Percentiles rank a stretch among this genome's conserved stretches.
phyloP scores from a whole-genome alignment of 92 coral and sea anemone genomes.

The Muricea muricata region DNA sequence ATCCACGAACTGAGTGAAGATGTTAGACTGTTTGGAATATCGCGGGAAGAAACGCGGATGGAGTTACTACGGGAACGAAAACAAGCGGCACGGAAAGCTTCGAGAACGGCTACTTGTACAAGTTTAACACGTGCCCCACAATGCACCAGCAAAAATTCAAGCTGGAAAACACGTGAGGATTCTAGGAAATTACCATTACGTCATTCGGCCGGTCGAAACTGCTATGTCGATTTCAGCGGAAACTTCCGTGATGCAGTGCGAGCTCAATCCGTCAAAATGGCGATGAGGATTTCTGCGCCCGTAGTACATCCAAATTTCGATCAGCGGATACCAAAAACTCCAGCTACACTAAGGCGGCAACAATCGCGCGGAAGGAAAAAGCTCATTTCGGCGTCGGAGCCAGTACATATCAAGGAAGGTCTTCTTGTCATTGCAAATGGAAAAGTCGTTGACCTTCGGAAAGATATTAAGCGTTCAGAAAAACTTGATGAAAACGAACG shows the following conservation, averaged over 20 bases:
- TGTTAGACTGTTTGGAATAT: slow-evolving; percentile 12
- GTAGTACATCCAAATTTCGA: background rate
- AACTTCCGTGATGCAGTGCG: slow-evolving; percentile 21
- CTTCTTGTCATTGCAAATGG: slow-evolving; percentile 37
- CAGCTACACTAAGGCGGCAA: background rate
- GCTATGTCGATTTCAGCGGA: slow-evolving; percentile 32
- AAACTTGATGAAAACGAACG: background rate
- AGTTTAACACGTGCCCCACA: background rate
- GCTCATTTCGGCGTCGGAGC: background rate
- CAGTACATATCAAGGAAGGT: slow-evolving; percentile 24
- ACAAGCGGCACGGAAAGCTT: background rate
- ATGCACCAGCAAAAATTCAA: slow-evolving; percentile 6
- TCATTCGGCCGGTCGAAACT: slow-evolving; percentile 10
- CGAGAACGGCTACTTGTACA: background rate
- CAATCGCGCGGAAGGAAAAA: background rate
- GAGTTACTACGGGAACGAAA: background rate
- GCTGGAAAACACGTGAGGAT: slow-evolving; percentile 14
- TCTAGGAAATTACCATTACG: background rate
- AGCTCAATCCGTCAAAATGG: slow-evolving; percentile 20
- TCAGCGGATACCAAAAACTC: background rate
- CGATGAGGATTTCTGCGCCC: slow-evolving; percentile 8
- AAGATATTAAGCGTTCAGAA: slow-evolving; percentile 24
- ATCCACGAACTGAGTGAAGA: slow-evolving; percentile 14
- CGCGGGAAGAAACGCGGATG: slow-evolving; percentile 21
- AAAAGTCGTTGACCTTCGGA: slow-evolving; percentile 3